Percentiles rank a stretch among this genome's conserved stretches.
Evolutionary conservation across 2,797 vertebrate species (phyloP).

Genomic region (Anguilla obscura): DNA sequence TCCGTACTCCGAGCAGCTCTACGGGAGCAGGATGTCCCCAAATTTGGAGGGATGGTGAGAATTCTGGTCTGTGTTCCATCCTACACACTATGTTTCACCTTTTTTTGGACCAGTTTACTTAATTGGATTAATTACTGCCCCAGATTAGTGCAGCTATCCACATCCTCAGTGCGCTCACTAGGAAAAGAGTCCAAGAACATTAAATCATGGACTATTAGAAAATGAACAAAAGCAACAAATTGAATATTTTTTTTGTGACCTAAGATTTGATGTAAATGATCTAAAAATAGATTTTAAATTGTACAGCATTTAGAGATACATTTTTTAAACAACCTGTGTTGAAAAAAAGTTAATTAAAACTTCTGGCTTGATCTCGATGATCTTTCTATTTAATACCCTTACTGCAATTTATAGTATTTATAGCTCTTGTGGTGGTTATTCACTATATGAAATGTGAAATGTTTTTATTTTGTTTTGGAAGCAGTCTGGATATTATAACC

Average conservation of each 20-base stretch:
- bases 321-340: no score
- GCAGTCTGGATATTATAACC: neutral
- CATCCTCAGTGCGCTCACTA: neutral
- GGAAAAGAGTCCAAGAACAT: neutral
- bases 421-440: neutral
- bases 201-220: neutral
- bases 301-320: neutral
- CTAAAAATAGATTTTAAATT: neutral
- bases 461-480: neutral
- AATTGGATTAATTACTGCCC: neutral
- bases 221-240: neutral
- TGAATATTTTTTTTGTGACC: neutral
- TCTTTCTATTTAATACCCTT: neutral
- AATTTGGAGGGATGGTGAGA: neutral
- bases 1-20: neutral
- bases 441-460: neutral
- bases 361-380: neutral
- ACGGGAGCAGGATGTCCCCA: neutral
- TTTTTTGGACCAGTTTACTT: neutral
- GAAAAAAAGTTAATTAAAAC: no score
- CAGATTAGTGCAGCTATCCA: neutral
- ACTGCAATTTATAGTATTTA: neutral
- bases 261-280: neutral
- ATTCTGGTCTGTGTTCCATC: neutral
- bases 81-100: neutral